phyloP scores from a whole-genome alignment of 2,888 invertebrate genomes.

The Pemphredon lugubris region DNA sequence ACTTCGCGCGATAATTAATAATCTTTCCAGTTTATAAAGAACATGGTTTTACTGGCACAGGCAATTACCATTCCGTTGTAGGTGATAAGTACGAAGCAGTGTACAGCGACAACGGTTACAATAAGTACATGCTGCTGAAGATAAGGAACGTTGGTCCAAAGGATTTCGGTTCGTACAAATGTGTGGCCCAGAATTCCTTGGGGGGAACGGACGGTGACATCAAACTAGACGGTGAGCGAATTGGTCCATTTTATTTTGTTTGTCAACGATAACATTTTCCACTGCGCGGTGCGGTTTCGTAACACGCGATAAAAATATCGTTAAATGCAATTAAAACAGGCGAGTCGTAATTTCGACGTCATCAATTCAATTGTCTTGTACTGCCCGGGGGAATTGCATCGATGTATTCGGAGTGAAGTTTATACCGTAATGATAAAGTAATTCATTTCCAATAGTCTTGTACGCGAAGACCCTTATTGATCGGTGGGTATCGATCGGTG shows the following conservation, averaged over 20 bases:
- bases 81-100: slow-evolving; percentile 94
- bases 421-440: slow-evolving; percentile 56
- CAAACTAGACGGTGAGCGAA: slow-evolving; percentile 90
- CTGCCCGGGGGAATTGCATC: no score
- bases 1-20: no score
- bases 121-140: slow-evolving; percentile 94
- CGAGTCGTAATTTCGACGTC: not conserved
- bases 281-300: not conserved
- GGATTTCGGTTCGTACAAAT: slow-evolving; percentile 94
- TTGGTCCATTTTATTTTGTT: not conserved
- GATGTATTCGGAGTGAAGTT: slow-evolving; percentile 51
- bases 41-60: slow-evolving; percentile 74
- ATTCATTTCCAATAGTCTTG: slow-evolving; percentile 65
- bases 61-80: slow-evolving; percentile 81
- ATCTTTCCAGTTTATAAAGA: slow-evolving; percentile 25
- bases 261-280: not conserved
- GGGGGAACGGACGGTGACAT: slow-evolving; percentile 95
- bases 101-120: slow-evolving; percentile 91
- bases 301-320: not conserved
- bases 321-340: not conserved
- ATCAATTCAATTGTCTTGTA: no score
- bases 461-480: slow-evolving; percentile 35
- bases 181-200: slow-evolving; percentile 94
- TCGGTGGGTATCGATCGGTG: slow-evolving; percentile 53
- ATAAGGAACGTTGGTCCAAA: slow-evolving; percentile 89